Base-by-base conservation (phyloP, 2,888 invertebrate genomes). In the Endomychus coccineus region DNA sequence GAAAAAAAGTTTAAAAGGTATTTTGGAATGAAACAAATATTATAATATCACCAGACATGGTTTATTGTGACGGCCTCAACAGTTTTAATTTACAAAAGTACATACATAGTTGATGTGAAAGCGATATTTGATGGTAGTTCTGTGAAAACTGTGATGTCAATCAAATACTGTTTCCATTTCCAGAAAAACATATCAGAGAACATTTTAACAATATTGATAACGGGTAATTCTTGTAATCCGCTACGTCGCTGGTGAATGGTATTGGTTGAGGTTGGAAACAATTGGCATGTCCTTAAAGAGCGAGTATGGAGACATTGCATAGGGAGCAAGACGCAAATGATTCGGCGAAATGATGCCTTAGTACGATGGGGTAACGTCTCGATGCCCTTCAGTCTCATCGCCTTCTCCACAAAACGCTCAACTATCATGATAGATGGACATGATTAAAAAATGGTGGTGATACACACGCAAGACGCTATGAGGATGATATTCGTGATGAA, bases 51-150 rank as follows among this genome's bases (percentile, higher is more conserved):
- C 61, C 61, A 62, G 62, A 62, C 61, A 61, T 58, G 60, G 57
- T 62, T 59, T 62, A 62, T 62, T 62, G 61, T 61, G 61, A 58
- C 59, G 54, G 54, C 60, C 62, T 62, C 61, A 62, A 62, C 61
- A 59, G 61, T 70, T 70, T 77, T 78, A 78, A 78, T 79, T 73
- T 73, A 73, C 78, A 78, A 79, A 79, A 72, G 64, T 21, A 38
- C 38, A 38, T 19, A 29, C 28, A 25, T 9, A 11, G 11, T 9
- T 10, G 27, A 6, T 9, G 11, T 11, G 27, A 6, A 10, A 9
- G 11, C 5, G 27, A 25, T 10, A 11, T 19, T 19, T n/a, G 21
- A 19, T n/a, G 21, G n/a, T n/a, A 19, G 6, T 7, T n/a, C 21
- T 19, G 5, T 10, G 27, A 6, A 10, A 7, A 25, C 27, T 7